Evolutionary conservation across 2,797 vertebrate species (phyloP).

Genomic region (Melopsittacus undulatus): DNA sequence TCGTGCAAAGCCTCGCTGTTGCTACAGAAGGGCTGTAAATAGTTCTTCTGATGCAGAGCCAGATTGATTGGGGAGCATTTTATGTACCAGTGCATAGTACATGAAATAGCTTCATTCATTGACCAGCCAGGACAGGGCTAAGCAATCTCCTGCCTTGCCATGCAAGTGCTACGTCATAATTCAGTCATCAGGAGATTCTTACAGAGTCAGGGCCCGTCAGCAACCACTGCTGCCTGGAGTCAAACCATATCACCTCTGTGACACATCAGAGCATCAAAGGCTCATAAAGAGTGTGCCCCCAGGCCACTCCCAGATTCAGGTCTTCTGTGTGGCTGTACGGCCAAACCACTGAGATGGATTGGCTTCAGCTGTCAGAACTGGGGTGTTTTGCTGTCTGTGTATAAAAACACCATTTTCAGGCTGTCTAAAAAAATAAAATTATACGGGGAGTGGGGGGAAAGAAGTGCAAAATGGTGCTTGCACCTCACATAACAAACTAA

Average conservation of each 20-base stretch:
- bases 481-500: slow-evolving; percentile 70
- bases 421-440: slow-evolving; percentile 20
- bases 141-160: not conserved
- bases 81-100: not conserved
- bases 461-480: slow-evolving; percentile 34
- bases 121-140: not conserved
- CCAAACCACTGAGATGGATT: slow-evolving; percentile 51
- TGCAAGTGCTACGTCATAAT: slow-evolving; percentile 18
- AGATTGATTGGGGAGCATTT: slow-evolving; percentile 6
- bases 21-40: not conserved
- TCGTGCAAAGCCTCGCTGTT: not conserved
- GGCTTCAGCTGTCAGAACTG: slow-evolving; percentile 63
- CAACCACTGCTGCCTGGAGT: slow-evolving; percentile 10
- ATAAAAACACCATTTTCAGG: slow-evolving; percentile 64
- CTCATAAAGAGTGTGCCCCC: slow-evolving; percentile 58
- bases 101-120: not conserved
- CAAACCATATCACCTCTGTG: slow-evolving; percentile 57
- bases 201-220: slow-evolving; percentile 36
- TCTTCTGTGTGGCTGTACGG: slow-evolving; percentile 20
- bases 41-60: not conserved
- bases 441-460: not conserved
- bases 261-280: slow-evolving; percentile 65
- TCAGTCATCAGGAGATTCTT: slow-evolving; percentile 49
- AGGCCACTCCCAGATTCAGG: slow-evolving; percentile 57
- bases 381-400: slow-evolving; percentile 37